These are phyloP conservation scores for Bombus superbus DNA, from an alignment of 1,140 invertebrate species.

Conservation along the genomic window DNA sequence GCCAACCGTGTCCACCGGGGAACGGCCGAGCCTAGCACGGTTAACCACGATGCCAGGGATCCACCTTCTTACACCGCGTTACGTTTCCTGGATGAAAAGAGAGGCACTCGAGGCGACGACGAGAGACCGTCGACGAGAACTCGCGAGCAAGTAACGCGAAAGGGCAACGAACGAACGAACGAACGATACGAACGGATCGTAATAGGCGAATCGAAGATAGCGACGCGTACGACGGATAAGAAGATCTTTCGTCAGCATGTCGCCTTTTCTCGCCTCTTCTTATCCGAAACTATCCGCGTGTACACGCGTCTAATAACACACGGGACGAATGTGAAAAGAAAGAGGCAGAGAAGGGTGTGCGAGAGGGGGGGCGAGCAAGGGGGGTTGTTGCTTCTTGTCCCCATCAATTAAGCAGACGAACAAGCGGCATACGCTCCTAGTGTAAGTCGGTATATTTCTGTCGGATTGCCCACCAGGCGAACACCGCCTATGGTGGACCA, in stretches of 20 bases:
- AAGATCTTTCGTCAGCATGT: neutral
- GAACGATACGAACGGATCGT: neutral
- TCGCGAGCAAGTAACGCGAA: neutral
- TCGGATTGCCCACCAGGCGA: slow-evolving; percentile 42
- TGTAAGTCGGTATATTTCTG: slow-evolving; percentile 36
- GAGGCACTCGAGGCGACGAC: neutral
- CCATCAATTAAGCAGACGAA: slow-evolving; percentile 37
- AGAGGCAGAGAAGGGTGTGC: neutral
- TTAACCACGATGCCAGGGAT: too few relatives aligned
- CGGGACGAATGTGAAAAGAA: neutral
- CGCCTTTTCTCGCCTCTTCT: too few relatives aligned
- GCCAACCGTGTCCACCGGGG: neutral
- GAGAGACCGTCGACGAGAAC: neutral
- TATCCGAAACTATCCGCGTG: too few relatives aligned
- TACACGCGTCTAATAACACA: neutral
- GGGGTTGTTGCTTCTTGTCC: slow-evolving; percentile 1
- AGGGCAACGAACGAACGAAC: too few relatives aligned
- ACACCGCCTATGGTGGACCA: slow-evolving; percentile 25
- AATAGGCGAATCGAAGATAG: neutral
- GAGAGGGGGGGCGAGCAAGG: too few relatives aligned
- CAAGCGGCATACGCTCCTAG: slow-evolving; percentile 40
- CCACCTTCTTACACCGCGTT: neutral
- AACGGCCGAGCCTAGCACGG: neutral
- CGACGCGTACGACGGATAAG: neutral
- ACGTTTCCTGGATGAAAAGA: neutral